These are phyloP conservation scores for Ennomos quercinarius DNA, from an alignment of 2,888 invertebrate species.

Conservation along the genomic window DNA sequence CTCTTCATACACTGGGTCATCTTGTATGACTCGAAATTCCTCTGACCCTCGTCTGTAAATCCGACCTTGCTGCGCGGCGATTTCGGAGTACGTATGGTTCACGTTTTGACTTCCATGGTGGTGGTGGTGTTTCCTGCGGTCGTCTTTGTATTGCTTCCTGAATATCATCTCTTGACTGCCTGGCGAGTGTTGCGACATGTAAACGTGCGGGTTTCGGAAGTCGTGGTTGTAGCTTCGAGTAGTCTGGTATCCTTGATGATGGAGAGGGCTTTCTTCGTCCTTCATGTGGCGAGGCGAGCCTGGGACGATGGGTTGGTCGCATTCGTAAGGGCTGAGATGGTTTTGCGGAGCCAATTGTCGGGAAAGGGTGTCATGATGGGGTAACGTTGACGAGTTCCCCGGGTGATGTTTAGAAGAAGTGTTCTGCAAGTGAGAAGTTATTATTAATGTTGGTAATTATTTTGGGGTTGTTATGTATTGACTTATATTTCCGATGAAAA, in stretches of 20 bases:
- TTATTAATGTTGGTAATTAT: background rate
- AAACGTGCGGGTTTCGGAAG: conserved; percentile 79
- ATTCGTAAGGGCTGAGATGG: conserved; percentile 85
- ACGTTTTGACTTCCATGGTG: conserved; percentile 85
- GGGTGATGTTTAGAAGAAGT: conserved; percentile 93
- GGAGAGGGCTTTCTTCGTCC: conserved; percentile 76
- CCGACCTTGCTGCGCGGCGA: conserved; percentile 81
- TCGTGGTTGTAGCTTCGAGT: conserved; percentile 80
- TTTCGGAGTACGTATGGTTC: conserved; percentile 93
- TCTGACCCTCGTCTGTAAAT: conserved; percentile 83
- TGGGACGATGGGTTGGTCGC: conserved; percentile 75
- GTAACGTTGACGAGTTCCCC: conserved; percentile 88
- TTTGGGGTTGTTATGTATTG: too few relatives aligned
- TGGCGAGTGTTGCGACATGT: conserved; percentile 79
- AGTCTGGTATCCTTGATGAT: conserved; percentile 77
- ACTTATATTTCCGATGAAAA: too few relatives aligned
- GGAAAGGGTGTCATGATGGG: conserved; percentile 86
- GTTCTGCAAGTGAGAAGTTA: conserved; percentile 85
- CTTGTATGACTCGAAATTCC: conserved; percentile 86
- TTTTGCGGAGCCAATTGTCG: conserved; percentile 77
- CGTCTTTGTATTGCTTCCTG: conserved; percentile 79
- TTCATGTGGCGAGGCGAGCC: conserved; percentile 78
- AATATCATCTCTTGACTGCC: conserved; percentile 79
- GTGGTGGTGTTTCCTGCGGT: conserved; percentile 78
- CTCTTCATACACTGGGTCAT: conserved; percentile 93